A percentile compares a stretch with the other conserved stretches of the same genome.
Evolutionary conservation across 2,797 vertebrate species (phyloP).

Genomic region (Xiphophorus birchmanni): DNA sequence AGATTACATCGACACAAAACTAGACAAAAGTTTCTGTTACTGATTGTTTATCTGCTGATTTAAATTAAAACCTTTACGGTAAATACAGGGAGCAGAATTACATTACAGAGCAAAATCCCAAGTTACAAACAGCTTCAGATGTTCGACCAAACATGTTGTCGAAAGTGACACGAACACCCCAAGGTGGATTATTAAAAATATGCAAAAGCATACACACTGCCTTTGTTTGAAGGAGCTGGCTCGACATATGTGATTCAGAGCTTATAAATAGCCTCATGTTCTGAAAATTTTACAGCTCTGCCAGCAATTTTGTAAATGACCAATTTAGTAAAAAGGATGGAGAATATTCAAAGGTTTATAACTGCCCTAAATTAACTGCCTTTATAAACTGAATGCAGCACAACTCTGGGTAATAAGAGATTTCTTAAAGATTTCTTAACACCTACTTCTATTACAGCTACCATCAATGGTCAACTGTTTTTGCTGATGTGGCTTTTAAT

Average conservation of each 20-base stretch:
- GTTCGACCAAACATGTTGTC: slow-evolving; percentile 41
- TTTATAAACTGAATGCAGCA: not conserved
- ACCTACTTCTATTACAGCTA: too few relatives aligned
- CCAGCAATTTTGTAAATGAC: not conserved
- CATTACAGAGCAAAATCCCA: not conserved
- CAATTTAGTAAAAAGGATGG: not conserved
- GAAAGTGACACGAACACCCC: slow-evolving; percentile 26
- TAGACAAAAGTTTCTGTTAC: not conserved
- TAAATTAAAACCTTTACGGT: not conserved
- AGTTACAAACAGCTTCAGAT: slow-evolving; percentile 21
- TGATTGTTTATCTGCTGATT: not conserved
- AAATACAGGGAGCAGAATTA: not conserved
- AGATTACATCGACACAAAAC: not conserved
- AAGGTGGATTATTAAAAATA: slow-evolving; percentile 38
- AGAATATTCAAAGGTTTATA: not conserved
- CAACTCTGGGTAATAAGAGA: not conserved
- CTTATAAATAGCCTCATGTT: not conserved
- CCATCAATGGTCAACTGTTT: not conserved
- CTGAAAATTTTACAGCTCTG: not conserved
- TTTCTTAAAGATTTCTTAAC: too few relatives aligned
- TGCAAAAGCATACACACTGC: slow-evolving; percentile 8
- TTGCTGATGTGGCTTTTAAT: not conserved
- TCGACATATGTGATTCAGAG: slow-evolving; percentile 7
- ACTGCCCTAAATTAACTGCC: not conserved
- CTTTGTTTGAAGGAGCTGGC: slow-evolving; percentile 10